phyloP scores from a whole-genome alignment of 2,797 vertebrate genomes.

The Sebastes nivosus region DNA sequence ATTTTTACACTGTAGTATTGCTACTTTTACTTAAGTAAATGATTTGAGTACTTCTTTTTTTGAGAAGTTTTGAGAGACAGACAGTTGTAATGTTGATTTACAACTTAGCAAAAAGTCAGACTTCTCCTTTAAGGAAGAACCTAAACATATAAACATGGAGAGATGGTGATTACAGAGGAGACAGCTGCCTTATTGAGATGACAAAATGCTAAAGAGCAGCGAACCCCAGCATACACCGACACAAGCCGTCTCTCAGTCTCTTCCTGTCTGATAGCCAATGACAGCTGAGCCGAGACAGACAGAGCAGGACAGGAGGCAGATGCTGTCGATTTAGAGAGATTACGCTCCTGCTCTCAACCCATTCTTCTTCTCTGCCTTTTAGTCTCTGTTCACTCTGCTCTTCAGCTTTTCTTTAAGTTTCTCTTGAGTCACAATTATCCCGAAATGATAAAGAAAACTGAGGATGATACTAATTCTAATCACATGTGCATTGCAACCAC shows the following conservation, averaged over 20 bases:
- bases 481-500: background rate
- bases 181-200: background rate
- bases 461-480: background rate
- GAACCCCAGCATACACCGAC: constrained; percentile 1
- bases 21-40: background rate
- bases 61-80: background rate
- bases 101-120: background rate
- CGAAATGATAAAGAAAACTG: background rate
- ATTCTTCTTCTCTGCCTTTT: constrained; percentile 28
- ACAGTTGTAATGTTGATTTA: background rate
- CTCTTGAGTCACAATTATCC: background rate
- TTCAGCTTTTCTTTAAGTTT: background rate
- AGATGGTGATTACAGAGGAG: background rate
- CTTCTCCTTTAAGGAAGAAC: background rate
- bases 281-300: constrained; percentile 65
- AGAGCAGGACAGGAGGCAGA: constrained; percentile 55
- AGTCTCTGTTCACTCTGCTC: background rate
- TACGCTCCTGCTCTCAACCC: constrained; percentile 18
- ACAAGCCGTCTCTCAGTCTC: constrained; percentile 42
- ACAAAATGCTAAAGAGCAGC: constrained; percentile 33
- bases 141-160: background rate
- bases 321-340: constrained; percentile 58
- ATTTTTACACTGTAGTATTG: background rate
- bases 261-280: constrained; percentile 57
- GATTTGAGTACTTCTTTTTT: background rate